Conservation (phyloP, 2,888 invertebrate genomes). For the Leptopilina syphax region DNA sequence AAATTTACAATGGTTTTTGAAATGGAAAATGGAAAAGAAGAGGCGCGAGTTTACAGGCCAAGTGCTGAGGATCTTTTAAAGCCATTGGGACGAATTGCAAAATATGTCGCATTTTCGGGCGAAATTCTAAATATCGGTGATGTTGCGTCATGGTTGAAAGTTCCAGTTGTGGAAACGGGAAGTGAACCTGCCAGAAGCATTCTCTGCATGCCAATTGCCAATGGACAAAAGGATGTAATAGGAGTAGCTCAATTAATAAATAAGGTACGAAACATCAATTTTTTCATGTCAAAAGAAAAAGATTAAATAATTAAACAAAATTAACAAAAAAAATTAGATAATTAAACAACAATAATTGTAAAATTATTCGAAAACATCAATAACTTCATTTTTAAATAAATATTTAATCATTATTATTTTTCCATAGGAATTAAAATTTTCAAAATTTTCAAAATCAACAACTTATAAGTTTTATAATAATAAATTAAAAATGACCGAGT, state of each 20-base stretch:
- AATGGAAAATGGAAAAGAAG: constrained; percentile 84
- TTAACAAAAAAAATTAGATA: no score
- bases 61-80: constrained; percentile 81
- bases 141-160: constrained; percentile 88
- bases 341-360: no score
- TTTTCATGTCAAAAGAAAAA: no score
- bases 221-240: constrained; percentile 91
- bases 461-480: no score
- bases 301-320: no score
- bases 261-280: constrained; percentile 80
- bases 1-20: constrained; percentile 93
- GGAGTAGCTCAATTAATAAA: constrained; percentile 96
- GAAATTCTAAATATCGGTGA: constrained; percentile 95
- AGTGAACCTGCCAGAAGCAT: constrained; percentile 86
- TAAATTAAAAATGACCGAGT: no score
- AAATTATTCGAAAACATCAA: no score
- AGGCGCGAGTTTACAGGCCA: constrained; percentile 82
- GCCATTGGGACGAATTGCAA: constrained; percentile 89
- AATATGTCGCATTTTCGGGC: constrained; percentile 91
- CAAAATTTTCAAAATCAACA: no score
- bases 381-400: no score
- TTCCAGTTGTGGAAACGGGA: constrained; percentile 71
- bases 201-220: constrained; percentile 95
- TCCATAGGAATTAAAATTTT: no score
- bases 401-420: no score